Conservation (phyloP, 2,888 invertebrate species). For the Blastobasis adustella region DNA sequence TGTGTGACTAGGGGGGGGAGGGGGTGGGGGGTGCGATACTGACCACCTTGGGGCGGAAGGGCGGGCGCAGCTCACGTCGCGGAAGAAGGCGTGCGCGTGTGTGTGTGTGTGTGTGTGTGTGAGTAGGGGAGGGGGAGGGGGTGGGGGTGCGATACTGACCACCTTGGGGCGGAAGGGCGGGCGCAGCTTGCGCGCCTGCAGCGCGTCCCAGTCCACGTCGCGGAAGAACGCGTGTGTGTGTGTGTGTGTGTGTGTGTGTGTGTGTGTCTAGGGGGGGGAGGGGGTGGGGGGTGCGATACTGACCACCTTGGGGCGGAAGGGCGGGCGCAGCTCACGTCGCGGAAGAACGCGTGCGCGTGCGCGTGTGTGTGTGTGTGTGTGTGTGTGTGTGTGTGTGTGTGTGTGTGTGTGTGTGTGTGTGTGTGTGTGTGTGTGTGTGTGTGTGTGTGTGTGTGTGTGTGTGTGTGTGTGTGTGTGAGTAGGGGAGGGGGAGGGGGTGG, state of each 20-base stretch:
- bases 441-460: no score
- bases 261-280: not conserved
- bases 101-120: slow-evolving; percentile 81
- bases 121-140: not conserved
- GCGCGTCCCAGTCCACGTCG: slow-evolving; percentile 96
- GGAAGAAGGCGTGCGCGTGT: slow-evolving; percentile 86
- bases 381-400: no score
- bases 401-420: no score
- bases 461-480: no score
- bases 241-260: no score
- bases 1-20: not conserved
- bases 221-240: slow-evolving; percentile 96
- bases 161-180: slow-evolving; percentile 99
- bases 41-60: slow-evolving; percentile 98
- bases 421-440: no score
- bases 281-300: slow-evolving; percentile 39
- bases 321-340: slow-evolving; percentile 92
- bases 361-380: slow-evolving; percentile 98
- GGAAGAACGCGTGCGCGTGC: slow-evolving; percentile 94
- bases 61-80: slow-evolving; percentile 86
- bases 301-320: slow-evolving; percentile 98
- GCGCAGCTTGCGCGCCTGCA: slow-evolving; percentile 91
- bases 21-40: slow-evolving; percentile 39
- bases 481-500: no score
- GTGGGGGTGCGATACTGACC: slow-evolving; percentile 75